These are phyloP conservation scores for Anticlea derivata DNA, from an alignment of 2,888 invertebrate genomes.

Conservation along the genomic window DNA sequence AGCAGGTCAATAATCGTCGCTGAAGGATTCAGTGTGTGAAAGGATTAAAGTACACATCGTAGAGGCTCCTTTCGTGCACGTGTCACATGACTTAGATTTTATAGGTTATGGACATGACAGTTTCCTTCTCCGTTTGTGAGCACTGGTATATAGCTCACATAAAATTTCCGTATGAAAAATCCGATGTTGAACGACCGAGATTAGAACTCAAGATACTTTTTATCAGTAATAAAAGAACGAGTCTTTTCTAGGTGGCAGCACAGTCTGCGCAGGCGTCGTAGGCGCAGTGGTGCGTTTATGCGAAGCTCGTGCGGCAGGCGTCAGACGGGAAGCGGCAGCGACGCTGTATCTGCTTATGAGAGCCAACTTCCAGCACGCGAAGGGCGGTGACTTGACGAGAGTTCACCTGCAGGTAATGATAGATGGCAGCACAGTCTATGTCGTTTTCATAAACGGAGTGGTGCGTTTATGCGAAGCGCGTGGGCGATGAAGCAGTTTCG, in stretches of 20 bases:
- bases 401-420: conserved; percentile 91
- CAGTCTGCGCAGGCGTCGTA: conserved; percentile 91
- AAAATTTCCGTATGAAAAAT: no score
- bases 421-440: background rate
- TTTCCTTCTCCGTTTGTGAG: no score
- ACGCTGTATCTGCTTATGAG: conserved; percentile 96
- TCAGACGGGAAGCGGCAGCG: conserved; percentile 96
- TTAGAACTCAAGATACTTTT: no score
- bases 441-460: background rate
- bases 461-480: conserved; percentile 94
- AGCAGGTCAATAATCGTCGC: no score
- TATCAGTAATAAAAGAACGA: background rate
- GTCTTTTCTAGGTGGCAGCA: conserved; percentile 87
- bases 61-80: no score
- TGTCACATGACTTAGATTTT: no score
- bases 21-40: no score
- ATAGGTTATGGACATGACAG: no score
- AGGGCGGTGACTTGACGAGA: conserved; percentile 92
- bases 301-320: conserved; percentile 92
- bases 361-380: conserved; percentile 95
- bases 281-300: conserved; percentile 92
- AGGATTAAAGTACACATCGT: no score
- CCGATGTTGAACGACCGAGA: no score
- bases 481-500: conserved; percentile 94
- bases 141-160: no score